A percentile compares a stretch with the other conserved stretches of the same genome.
Evolutionary conservation across 2,797 vertebrate species (phyloP).

Genomic region (Rhynchonycteris naso): DNA sequence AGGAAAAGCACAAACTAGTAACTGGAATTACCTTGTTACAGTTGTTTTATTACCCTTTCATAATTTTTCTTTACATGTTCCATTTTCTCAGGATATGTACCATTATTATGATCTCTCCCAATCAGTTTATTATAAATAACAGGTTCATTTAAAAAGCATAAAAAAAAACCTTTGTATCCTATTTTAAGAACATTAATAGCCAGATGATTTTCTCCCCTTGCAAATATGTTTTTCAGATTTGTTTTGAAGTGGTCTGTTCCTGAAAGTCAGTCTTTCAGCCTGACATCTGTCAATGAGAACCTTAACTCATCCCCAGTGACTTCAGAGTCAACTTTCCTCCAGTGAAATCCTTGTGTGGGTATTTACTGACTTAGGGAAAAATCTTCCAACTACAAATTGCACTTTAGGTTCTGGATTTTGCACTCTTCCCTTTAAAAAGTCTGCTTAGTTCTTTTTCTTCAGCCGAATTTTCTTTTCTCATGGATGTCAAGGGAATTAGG

Average conservation of each 20-base stretch:
- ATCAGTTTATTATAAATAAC: neutral
- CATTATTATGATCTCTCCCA: neutral
- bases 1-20: neutral
- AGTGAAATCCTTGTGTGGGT: conserved; percentile 22
- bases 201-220: conserved; percentile 9
- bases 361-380: conserved; percentile 60
- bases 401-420: conserved; percentile 23
- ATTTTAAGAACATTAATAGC: conserved; percentile 7
- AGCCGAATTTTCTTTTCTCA: neutral
- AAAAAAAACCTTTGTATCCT: neutral
- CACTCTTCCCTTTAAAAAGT: conserved; percentile 21
- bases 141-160: conserved; percentile 24
- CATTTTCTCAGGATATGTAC: neutral
- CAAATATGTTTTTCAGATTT: neutral
- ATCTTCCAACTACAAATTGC: conserved; percentile 50
- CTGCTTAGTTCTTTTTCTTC: conserved; percentile 8
- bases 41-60: neutral
- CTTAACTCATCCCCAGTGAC: neutral
- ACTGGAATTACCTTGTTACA: neutral
- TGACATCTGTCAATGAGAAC: neutral
- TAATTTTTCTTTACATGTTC: conserved; percentile 9
- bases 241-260: neutral
- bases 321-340: conserved; percentile 59
- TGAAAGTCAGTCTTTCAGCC: conserved; percentile 35
- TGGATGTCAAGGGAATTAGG: conserved; percentile 32